A percentile compares a stretch with the other conserved stretches of the same genome.
Conservation (phyloP, 2,888 invertebrate species). For the Eupithecia pulchellata region DNA sequence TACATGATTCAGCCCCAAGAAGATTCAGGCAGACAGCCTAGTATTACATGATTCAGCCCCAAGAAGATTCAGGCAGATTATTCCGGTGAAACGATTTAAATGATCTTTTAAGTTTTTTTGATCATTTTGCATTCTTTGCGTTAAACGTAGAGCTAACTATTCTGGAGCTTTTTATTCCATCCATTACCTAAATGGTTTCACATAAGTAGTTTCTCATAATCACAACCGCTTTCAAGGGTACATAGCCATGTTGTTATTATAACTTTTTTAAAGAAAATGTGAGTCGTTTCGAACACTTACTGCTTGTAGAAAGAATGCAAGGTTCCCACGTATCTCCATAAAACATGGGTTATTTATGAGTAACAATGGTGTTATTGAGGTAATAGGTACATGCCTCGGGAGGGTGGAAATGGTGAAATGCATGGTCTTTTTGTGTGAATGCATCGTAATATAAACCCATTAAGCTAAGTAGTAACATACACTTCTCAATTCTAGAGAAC, state of each 20-base stretch:
- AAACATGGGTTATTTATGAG: constrained; percentile 46
- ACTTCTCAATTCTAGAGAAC: not conserved
- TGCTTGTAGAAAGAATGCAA: constrained; percentile 54
- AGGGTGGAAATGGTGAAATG: constrained; percentile 39
- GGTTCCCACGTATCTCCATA: constrained; percentile 68
- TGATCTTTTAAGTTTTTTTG: not conserved
- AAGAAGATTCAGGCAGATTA: not conserved
- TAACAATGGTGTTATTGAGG: constrained; percentile 34
- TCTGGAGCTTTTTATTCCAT: constrained; percentile 27
- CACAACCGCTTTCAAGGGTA: constrained; percentile 57
- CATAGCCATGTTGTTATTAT: constrained; percentile 55
- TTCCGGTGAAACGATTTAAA: not conserved
- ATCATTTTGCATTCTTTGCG: not conserved
- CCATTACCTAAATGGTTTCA: constrained; percentile 31
- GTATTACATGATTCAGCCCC: not conserved
- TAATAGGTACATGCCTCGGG: constrained; percentile 68
- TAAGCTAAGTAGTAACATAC: not conserved
- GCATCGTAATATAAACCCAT: not conserved
- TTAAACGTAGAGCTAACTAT: constrained; percentile 18
- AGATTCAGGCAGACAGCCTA: no score
- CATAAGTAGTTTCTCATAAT: constrained; percentile 49
- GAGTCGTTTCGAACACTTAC: constrained; percentile 41
- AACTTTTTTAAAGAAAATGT: constrained; percentile 54
- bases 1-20: not conserved
- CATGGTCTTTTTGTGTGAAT: constrained; percentile 56